Base-by-base conservation (phyloP, 2,888 invertebrate genomes). In the Ophioninae sp. region DNA sequence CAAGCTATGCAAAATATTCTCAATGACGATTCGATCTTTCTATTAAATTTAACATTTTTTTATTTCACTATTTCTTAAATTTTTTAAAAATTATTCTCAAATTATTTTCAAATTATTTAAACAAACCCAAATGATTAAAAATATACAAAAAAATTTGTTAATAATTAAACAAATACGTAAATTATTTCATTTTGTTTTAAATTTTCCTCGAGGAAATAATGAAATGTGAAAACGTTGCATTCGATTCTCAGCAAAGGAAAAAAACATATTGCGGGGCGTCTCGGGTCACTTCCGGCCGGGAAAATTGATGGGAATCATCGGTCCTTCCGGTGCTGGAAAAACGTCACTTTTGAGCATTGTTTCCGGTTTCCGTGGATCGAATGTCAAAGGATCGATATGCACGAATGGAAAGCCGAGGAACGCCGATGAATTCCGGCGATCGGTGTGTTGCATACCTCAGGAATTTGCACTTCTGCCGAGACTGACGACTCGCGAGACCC, bases 271-370 rank as follows among this genome's bases (percentile, higher is more conserved):
- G 10, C 93, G 93, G 41, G 93, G 94, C 23, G 94, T 95, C 0
- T 94, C 94, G 7, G 96, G 96, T 0, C 93, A 94, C 30, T 94
- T 96, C 76, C 92, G 94, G 20, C 94, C 95, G 0, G 95, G 95
- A 0, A 94, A 95, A 5, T 92, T 96, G 13, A 95, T 96, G 0
- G 95, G 95, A 64, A 95, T 96, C 44, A 90, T 96, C 2, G 96
- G 96, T 0, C 96, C 96, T 7, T 96, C 96, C 0, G 96, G 96
- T 0, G 96, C 96, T 0, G 96, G 97, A 10, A 97, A 97, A 90
- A 96, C 96, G 0, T 95, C 96, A 0, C 93, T 97, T 3, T 94
- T 97, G 86, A 96, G 96, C 90, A 95, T 97, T 83, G 92, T 97
- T 68, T 95, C 96, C 0, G 96, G 96, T 59, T 95, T 96, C 91